Evolutionary conservation across 2,113 vertebrate genomes (phyloP).

Genomic region (Chamaea fasciata): DNA sequence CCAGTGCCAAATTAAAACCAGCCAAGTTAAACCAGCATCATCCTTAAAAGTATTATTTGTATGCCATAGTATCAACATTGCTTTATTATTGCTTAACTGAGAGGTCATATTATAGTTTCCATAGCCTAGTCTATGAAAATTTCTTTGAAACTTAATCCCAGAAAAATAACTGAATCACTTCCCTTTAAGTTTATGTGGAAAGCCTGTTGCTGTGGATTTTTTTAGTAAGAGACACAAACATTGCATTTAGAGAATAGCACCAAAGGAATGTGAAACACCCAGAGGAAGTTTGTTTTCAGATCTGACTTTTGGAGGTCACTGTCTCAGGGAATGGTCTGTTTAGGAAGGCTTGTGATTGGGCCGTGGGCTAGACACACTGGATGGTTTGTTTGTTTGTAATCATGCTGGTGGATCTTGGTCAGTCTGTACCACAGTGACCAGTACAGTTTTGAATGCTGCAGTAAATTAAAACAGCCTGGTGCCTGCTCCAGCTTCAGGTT

Average conservation of each 20-base stretch:
- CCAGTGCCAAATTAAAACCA: neutral
- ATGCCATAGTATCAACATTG: neutral
- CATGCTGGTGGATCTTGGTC: neutral
- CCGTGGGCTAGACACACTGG: neutral
- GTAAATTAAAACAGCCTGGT: neutral
- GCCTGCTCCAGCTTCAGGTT: neutral
- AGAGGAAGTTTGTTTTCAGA: slow-evolving; percentile 2
- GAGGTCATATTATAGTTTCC: neutral
- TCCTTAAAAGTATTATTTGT: neutral
- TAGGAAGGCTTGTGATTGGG: neutral
- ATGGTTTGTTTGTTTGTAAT: neutral
- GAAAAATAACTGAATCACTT: slow-evolving; percentile 2
- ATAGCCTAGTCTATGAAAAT: neutral
- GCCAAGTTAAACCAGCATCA: neutral
- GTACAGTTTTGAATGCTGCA: neutral
- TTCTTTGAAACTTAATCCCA: neutral
- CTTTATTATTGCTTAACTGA: neutral
- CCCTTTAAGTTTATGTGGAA: neutral
- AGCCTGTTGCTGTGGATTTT: neutral
- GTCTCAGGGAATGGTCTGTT: neutral
- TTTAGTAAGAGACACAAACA: neutral
- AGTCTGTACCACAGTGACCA: neutral
- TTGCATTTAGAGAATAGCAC: neutral
- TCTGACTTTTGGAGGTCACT: neutral
- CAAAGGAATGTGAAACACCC: slow-evolving; percentile 11